These are phyloP conservation scores for Neoniphon sammara DNA, from an alignment of 2,797 vertebrate species.

Conservation along the genomic window DNA sequence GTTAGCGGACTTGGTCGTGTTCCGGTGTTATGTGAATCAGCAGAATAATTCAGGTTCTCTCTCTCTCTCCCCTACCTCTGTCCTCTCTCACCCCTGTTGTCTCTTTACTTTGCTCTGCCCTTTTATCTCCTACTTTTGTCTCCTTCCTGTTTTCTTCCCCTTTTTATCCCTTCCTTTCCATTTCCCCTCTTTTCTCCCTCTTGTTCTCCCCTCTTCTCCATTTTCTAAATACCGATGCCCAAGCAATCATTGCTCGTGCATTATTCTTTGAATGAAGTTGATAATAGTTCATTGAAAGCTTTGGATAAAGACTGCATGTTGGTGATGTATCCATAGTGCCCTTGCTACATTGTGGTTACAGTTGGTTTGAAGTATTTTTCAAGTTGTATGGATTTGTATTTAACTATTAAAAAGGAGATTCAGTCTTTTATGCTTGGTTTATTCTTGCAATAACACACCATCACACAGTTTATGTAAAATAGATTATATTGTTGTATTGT, in stretches of 20 bases:
- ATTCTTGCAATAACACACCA: conserved; percentile 15
- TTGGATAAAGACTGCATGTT: conserved; percentile 30
- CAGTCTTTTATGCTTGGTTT: conserved; percentile 21
- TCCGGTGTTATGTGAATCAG: conserved; percentile 65
- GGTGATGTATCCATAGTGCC: background rate
- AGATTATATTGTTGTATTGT: background rate
- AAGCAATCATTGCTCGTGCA: conserved; percentile 22
- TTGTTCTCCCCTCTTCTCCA: background rate
- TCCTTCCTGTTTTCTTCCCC: background rate
- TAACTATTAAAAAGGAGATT: conserved; percentile 62
- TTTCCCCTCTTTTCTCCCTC: background rate
- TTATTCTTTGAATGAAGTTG: conserved; percentile 32
- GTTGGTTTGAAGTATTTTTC: conserved; percentile 21
- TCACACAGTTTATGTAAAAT: background rate
- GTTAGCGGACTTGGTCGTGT: conserved; percentile 59
- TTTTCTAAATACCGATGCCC: conserved; percentile 5
- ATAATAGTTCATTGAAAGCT: conserved; percentile 17
- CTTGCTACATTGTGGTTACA: background rate
- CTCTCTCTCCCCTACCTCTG: conserved; percentile 27
- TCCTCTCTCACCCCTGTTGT: background rate
- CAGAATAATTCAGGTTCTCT: conserved; percentile 59
- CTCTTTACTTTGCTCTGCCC: background rate
- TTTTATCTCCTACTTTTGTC: conserved; percentile 25
- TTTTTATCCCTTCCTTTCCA: too few species aligned
- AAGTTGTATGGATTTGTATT: conserved; percentile 48